phyloP scores from a whole-genome alignment of 2,888 invertebrate genomes.

The Cephus pulcher region DNA sequence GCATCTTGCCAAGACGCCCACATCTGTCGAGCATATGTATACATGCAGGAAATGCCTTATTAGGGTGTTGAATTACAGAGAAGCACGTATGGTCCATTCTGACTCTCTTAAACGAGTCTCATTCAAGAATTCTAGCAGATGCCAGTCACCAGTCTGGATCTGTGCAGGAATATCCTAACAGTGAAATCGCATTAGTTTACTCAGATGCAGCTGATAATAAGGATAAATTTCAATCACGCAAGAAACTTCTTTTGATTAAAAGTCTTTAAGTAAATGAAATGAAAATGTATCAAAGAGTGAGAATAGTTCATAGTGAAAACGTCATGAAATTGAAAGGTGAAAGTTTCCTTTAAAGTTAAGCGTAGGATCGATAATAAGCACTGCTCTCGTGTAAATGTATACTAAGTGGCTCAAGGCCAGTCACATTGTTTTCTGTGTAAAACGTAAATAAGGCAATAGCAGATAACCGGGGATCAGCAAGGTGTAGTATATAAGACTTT shows the following conservation, averaged over 20 bases:
- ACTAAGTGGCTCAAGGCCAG: constrained; percentile 52
- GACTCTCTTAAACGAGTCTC: constrained; percentile 6
- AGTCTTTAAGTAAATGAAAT: neutral
- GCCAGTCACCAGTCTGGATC: neutral
- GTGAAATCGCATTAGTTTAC: neutral
- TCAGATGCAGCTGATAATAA: neutral
- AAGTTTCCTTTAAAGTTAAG: constrained; percentile 33
- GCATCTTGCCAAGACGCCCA: constrained; percentile 19
- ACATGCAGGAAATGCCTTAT: constrained; percentile 60
- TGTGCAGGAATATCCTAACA: neutral
- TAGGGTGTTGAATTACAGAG: constrained; percentile 39
- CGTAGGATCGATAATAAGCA: constrained; percentile 44
- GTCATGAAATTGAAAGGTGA: constrained; percentile 42
- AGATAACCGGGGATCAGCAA: neutral
- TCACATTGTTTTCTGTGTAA: constrained; percentile 19
- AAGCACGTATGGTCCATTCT: neutral
- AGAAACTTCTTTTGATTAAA: neutral
- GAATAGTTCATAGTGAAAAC: neutral
- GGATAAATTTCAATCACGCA: neutral
- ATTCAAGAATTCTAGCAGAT: constrained; percentile 30
- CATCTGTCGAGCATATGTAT: constrained; percentile 45
- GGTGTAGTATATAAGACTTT: neutral
- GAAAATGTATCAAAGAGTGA: neutral
- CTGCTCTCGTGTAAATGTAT: constrained; percentile 27
- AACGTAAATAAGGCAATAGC: constrained; percentile 15